These are phyloP conservation scores for Periophthalmodon schlosseri DNA, from an alignment of 2,113 vertebrate genomes.

Conservation along the genomic window DNA sequence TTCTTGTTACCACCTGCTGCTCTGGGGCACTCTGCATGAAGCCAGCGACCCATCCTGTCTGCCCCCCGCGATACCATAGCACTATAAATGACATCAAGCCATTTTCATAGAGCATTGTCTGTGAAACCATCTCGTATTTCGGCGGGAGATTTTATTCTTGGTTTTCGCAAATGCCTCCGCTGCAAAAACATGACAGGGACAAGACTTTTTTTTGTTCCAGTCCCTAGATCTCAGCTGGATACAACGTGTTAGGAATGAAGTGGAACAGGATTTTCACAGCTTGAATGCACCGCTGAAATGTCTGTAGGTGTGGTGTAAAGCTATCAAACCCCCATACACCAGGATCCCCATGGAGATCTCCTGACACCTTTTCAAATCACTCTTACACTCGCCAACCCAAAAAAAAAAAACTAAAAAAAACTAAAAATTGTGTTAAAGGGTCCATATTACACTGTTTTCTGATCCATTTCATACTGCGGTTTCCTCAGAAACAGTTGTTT, in stretches of 20 bases:
- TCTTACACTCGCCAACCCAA: constrained; percentile 4
- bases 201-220: constrained; percentile 14
- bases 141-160: not conserved
- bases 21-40: constrained; percentile 15
- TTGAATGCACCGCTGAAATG: constrained; percentile 36
- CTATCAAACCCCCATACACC: constrained; percentile 23
- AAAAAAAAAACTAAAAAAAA: not conserved
- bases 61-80: constrained; percentile 2
- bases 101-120: constrained; percentile 13
- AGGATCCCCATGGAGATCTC: constrained; percentile 23
- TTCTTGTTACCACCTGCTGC: constrained; percentile 18
- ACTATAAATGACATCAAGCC: not conserved
- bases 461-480: no score
- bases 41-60: not conserved
- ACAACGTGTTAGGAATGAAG: constrained; percentile 23
- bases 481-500: no score
- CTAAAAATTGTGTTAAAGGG: not conserved
- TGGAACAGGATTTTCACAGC: constrained; percentile 37
- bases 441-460: no score
- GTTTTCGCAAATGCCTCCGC: constrained; percentile 1
- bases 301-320: constrained; percentile 30
- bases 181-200: constrained; percentile 18
- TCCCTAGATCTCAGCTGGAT: constrained; percentile 14
- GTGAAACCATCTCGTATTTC: constrained; percentile 1
- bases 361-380: constrained; percentile 9